Percentiles rank a stretch among this genome's conserved stretches.
Conservation (phyloP, 2,797 vertebrate genomes). For the Acanthurus leucopareius region DNA sequence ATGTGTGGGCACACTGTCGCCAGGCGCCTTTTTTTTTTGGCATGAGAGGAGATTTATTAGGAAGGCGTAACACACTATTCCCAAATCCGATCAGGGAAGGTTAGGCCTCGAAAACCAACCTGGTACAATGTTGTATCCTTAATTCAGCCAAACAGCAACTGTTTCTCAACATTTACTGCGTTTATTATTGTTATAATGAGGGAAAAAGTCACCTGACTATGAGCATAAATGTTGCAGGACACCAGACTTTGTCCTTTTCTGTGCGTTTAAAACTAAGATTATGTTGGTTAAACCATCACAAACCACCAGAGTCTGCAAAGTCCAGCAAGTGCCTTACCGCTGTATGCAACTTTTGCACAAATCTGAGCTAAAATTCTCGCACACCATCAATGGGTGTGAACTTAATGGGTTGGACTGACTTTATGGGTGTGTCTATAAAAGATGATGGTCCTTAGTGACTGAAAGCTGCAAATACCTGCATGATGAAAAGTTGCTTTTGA, state of each 20-base stretch:
- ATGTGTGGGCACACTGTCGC: constrained; percentile 7
- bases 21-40: constrained; percentile 16
- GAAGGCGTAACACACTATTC: constrained; percentile 18
- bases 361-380: not conserved
- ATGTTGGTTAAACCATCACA: too few species aligned
- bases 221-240: too few species aligned
- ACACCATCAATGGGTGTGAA: not conserved
- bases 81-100: constrained; percentile 19
- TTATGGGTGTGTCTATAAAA: not conserved
- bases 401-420: not conserved
- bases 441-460: too few species aligned
- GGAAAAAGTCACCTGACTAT: too few species aligned
- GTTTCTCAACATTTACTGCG: not conserved
- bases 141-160: too few species aligned
- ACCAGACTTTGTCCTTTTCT: too few species aligned
- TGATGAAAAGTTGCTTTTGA: not conserved
- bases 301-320: accelerated
- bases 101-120: not conserved
- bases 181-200: too few species aligned
- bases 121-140: not conserved
- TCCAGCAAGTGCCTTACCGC: not conserved
- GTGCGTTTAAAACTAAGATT: too few species aligned
- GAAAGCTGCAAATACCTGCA: not conserved
- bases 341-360: not conserved
- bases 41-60: constrained; percentile 30